Percentiles rank a stretch among this genome's conserved stretches.
Conservation (phyloP, 2,113 vertebrate genomes). For the Microcebus lehilahytsara region DNA sequence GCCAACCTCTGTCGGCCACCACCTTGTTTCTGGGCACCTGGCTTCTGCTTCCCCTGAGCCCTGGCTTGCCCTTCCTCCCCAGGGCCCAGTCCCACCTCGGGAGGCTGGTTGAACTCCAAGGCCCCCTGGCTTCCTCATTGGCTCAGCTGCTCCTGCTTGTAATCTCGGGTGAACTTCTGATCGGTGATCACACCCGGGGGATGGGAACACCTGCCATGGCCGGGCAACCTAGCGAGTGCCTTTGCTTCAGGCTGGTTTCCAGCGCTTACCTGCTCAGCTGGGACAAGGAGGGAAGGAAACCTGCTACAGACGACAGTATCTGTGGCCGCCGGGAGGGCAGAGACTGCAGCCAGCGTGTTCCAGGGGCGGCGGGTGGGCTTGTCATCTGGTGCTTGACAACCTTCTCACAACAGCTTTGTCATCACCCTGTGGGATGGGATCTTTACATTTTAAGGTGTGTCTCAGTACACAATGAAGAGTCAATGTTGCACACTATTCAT, state of each 20-base stretch:
- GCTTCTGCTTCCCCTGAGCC: neutral
- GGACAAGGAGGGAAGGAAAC: neutral
- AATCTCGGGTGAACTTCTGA: neutral
- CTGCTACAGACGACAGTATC: no score
- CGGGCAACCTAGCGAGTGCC: no score
- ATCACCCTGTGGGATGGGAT: neutral
- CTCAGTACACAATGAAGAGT: neutral
- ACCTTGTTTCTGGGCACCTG: neutral
- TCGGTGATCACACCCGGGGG: fast-evolving
- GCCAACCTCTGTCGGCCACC: neutral
- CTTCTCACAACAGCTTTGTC: neutral
- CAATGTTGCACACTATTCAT: neutral
- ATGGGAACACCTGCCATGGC: fast-evolving
- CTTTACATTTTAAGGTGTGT: neutral
- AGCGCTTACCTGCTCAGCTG: neutral
- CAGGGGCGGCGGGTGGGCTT: no score
- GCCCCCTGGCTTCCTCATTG: no score
- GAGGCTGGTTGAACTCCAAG: fast-evolving
- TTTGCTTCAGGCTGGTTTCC: neutral
- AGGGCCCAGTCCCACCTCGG: no score
- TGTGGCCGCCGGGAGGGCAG: neutral
- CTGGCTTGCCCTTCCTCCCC: neutral
- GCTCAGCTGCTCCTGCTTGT: no score
- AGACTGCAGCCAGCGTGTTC: neutral
- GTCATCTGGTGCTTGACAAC: fast-evolving